phyloP scores from a whole-genome alignment of 2,888 invertebrate genomes.

The Pseudanteris insignis region DNA sequence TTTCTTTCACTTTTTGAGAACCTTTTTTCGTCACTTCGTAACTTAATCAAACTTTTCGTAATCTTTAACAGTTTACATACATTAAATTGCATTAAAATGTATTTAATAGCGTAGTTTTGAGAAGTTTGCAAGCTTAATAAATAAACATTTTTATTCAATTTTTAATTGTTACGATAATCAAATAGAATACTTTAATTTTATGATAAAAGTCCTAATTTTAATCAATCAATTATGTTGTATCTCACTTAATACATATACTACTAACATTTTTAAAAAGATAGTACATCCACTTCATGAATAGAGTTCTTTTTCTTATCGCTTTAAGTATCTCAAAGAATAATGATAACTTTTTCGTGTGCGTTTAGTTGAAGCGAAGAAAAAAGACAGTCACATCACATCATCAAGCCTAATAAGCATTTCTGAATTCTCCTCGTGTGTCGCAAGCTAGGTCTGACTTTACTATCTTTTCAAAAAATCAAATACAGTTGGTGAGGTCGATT shows the following conservation, averaged over 20 bases:
- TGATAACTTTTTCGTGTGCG: conserved; percentile 24
- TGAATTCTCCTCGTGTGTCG: conserved; percentile 27
- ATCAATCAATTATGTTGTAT: no score
- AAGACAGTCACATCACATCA: conserved; percentile 22
- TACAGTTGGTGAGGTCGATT: no score
- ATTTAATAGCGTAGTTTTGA: no score
- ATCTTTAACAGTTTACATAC: conserved; percentile 14
- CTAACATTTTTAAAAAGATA: no score
- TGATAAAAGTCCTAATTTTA: no score
- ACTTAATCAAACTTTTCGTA: conserved; percentile 15
- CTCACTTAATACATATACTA: no score
- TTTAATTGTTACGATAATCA: no score
- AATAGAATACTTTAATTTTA: no score
- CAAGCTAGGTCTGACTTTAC: conserved; percentile 26
- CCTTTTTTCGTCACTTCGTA: conserved; percentile 16
- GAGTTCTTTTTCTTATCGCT: conserved; percentile 23
- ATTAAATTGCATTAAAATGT: conserved; percentile 8
- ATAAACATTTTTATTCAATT: no score
- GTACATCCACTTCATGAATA: conserved; percentile 1
- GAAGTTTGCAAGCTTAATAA: no score
- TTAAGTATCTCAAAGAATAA: conserved; percentile 19
- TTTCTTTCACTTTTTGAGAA: conserved; percentile 16
- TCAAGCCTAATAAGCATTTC: conserved; percentile 36
- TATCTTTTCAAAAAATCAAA: conserved; percentile 32
- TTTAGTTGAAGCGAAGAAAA: conserved; percentile 12